Percentiles rank a stretch among this genome's conserved stretches.
These are phyloP conservation scores for Apus apus DNA, from an alignment of 2,113 vertebrate genomes.

Conservation along the genomic window DNA sequence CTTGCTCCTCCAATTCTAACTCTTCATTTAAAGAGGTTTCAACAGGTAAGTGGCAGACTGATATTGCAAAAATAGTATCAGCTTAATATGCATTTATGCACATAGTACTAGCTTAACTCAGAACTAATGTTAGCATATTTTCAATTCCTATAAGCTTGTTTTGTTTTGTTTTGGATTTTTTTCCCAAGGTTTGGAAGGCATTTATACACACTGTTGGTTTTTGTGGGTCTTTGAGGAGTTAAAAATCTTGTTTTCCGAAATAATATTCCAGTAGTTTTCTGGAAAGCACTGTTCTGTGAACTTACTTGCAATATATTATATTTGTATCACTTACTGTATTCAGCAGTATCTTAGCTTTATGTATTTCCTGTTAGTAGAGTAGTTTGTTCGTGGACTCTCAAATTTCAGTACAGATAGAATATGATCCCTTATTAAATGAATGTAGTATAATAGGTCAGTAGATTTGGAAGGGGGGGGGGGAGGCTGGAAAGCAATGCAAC, in stretches of 20 bases:
- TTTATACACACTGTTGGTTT: not conserved
- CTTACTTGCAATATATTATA: not conserved
- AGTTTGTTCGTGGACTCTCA: not conserved
- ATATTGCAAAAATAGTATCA: not conserved
- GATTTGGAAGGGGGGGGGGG: not conserved
- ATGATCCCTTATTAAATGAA: not conserved
- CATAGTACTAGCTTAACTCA: not conserved
- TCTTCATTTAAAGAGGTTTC: constrained; percentile 96
- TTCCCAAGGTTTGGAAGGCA: not conserved
- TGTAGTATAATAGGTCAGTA: not conserved
- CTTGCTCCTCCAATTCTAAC: constrained; percentile 90
- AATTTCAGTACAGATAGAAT: not conserved
- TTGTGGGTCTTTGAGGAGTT: not conserved
- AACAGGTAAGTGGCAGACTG: constrained; percentile 80
- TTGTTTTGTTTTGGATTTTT: not conserved
- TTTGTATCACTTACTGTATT: not conserved
- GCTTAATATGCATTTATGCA: not conserved
- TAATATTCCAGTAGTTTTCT: not conserved
- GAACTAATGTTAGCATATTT: not conserved
- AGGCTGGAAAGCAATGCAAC: not conserved
- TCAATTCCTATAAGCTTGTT: not conserved
- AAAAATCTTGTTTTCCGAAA: not conserved
- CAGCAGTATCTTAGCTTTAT: not conserved
- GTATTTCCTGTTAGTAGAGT: not conserved
- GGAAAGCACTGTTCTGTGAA: not conserved